Conservation (phyloP, 1,140 invertebrate species). For the Gryon sp. region DNA sequence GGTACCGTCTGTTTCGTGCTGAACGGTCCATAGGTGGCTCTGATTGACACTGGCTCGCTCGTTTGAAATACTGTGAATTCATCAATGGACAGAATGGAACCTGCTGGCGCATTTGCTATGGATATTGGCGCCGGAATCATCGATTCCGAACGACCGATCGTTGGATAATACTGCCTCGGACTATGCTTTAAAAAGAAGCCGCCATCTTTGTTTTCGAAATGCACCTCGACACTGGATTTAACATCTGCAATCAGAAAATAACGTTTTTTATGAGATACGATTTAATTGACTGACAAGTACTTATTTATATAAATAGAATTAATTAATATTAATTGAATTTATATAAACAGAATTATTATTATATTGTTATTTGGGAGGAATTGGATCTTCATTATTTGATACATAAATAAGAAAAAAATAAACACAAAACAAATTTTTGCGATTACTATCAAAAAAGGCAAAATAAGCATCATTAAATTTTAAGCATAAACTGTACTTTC, state of each 20-base stretch:
- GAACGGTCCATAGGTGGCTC: constrained; percentile 94
- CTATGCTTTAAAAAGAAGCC: constrained; percentile 93
- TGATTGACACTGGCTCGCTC: constrained; percentile 90
- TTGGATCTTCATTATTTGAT: too few species aligned
- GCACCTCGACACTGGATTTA: constrained; percentile 86
- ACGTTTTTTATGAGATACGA: neutral
- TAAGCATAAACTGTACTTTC: too few species aligned
- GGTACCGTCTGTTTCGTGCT: constrained; percentile 95
- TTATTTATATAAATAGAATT: too few species aligned
- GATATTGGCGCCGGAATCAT: constrained; percentile 69
- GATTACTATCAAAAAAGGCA: too few species aligned
- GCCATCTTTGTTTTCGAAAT: constrained; percentile 93
- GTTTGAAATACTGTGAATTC: constrained; percentile 94
- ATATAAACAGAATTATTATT: too few species aligned
- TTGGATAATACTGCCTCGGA: constrained; percentile 81
- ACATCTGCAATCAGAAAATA: constrained; percentile 68
- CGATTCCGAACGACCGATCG: constrained; percentile 67
- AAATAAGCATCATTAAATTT: too few species aligned
- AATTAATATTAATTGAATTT: too few species aligned
- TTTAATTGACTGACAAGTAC: neutral
- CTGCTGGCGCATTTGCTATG: constrained; percentile 78
- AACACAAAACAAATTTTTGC: too few species aligned
- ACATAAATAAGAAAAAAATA: too few species aligned
- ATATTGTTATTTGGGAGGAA: too few species aligned
- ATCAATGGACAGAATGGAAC: constrained; percentile 85